Evolutionary conservation across 2,113 vertebrate species (phyloP).

Genomic region (Notechis scutatus): DNA sequence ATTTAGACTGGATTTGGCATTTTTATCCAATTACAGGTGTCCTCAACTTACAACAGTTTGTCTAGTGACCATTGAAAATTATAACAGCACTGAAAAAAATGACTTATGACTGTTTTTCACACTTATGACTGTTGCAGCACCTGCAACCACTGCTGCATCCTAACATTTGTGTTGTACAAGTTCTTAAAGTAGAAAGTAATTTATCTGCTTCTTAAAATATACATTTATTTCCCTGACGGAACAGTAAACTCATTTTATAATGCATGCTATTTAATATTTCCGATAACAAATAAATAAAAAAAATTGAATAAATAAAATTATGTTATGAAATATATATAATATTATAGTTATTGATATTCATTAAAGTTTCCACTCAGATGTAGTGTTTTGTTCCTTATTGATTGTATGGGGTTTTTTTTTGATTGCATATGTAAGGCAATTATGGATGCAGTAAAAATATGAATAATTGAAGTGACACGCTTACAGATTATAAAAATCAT

Average conservation of each 20-base stretch:
- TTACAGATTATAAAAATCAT: neutral
- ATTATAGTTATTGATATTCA: neutral
- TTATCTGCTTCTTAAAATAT: neutral
- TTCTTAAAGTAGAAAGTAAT: neutral
- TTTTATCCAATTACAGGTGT: neutral
- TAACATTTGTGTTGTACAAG: neutral
- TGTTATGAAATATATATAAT: neutral
- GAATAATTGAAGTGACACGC: neutral
- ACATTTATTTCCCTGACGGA: neutral
- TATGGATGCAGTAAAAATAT: neutral
- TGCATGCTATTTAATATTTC: neutral
- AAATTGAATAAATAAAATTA: conserved; percentile 4
- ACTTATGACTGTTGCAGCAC: neutral
- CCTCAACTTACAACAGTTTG: neutral
- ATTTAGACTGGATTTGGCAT: neutral
- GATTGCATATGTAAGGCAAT: neutral
- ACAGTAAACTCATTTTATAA: neutral
- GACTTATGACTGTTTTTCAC: neutral
- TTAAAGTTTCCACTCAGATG: neutral
- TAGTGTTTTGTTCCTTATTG: neutral
- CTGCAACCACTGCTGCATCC: neutral
- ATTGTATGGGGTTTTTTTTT: neutral
- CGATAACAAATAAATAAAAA: neutral
- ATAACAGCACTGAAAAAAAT: neutral
- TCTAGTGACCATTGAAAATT: neutral